phyloP scores from a whole-genome alignment of 2,113 vertebrate species.

The Cettia cetti region DNA sequence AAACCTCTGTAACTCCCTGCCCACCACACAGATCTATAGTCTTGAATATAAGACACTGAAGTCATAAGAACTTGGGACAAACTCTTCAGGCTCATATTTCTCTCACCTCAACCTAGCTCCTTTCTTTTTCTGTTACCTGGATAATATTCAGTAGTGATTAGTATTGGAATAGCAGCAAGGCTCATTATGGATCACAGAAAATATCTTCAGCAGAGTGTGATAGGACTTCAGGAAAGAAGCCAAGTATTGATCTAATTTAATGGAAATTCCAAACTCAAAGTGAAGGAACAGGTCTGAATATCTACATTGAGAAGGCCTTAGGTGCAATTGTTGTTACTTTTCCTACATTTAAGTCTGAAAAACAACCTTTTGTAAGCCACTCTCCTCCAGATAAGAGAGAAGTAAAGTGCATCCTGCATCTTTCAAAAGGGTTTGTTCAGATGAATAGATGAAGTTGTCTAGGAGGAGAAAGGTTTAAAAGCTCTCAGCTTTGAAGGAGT shows the following conservation, averaged over 20 bases:
- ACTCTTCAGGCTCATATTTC: background rate
- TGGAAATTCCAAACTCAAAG: background rate
- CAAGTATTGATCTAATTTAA: slow-evolving; percentile 20
- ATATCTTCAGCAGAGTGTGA: background rate
- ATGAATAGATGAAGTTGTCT: background rate
- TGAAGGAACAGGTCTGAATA: background rate
- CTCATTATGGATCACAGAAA: background rate
- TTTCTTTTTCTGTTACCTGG: background rate
- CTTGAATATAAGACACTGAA: background rate
- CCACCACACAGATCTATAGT: background rate
- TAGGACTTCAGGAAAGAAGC: background rate
- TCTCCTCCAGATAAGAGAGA: background rate
- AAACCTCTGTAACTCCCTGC: background rate
- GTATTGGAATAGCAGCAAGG: background rate
- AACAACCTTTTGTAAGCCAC: background rate
- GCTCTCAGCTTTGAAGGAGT: background rate
- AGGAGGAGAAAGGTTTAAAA: background rate
- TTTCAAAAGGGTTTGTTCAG: background rate
- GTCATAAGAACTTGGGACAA: background rate
- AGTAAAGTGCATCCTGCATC: background rate
- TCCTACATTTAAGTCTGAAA: background rate
- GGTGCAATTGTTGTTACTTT: background rate
- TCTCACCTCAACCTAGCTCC: background rate
- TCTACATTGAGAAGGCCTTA: background rate
- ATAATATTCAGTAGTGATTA: background rate